phyloP scores from a whole-genome alignment of 2,888 invertebrate genomes.

The Apodemia zela region DNA sequence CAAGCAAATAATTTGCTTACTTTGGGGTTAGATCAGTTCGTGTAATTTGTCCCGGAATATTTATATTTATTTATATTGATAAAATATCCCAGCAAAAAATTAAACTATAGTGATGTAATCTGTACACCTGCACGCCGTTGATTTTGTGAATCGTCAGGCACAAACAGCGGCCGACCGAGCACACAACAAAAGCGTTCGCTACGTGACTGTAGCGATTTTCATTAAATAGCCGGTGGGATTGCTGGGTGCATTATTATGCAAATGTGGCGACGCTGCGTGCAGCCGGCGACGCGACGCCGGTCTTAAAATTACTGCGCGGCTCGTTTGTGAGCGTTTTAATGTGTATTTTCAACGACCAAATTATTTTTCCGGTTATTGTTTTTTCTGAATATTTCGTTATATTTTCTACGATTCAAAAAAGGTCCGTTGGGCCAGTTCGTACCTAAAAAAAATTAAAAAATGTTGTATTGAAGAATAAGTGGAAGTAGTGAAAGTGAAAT shows the following conservation, averaged over 20 bases:
- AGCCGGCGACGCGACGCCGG: slow-evolving; percentile 42
- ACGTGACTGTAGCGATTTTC: slow-evolving; percentile 44
- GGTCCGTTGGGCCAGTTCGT: too few species aligned
- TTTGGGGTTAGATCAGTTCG: too few species aligned
- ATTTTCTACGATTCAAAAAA: too few species aligned
- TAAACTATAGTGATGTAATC: background rate
- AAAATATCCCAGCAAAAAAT: background rate
- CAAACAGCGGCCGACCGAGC: background rate
- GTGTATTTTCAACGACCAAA: background rate
- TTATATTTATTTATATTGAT: too few species aligned
- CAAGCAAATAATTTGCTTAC: too few species aligned
- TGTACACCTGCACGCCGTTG: background rate
- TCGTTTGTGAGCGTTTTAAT: slow-evolving; percentile 14
- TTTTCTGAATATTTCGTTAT: too few species aligned
- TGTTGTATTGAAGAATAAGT: too few species aligned
- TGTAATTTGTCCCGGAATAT: too few species aligned
- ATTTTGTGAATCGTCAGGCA: slow-evolving; percentile 3
- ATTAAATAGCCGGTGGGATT: slow-evolving; percentile 49
- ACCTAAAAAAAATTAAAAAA: too few species aligned
- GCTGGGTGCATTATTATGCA: slow-evolving; percentile 58
- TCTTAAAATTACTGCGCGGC: slow-evolving; percentile 19
- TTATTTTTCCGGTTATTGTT: too few species aligned
- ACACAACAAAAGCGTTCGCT: background rate
- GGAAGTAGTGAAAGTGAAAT: too few species aligned
- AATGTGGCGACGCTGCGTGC: slow-evolving; percentile 44